phyloP scores from a whole-genome alignment of 1,140 invertebrate species.

The Melipona quadrifasciata region DNA sequence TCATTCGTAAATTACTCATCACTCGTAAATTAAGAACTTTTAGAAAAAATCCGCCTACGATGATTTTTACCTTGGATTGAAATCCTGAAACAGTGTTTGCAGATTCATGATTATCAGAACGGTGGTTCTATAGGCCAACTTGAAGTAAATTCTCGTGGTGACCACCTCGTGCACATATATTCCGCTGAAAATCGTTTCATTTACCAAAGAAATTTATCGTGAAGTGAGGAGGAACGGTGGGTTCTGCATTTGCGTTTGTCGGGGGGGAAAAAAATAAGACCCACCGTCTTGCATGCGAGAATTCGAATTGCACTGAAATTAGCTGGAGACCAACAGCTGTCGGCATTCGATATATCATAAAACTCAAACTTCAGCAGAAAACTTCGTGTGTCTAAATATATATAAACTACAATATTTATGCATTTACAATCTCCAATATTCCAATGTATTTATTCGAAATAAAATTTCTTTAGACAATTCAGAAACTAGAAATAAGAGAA shows the following conservation, averaged over 20 bases:
- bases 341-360: conserved; percentile 34
- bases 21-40: not conserved
- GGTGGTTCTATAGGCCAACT: conserved; percentile 55
- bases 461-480: not conserved
- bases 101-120: conserved; percentile 87
- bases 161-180: conserved; percentile 44
- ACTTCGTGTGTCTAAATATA: conserved; percentile 17
- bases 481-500: not conserved
- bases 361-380: conserved; percentile 27
- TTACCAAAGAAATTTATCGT: conserved; percentile 49
- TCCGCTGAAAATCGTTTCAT: conserved; percentile 49
- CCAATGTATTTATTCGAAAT: not conserved
- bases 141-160: conserved; percentile 14
- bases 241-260: conserved; percentile 54
- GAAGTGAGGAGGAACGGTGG: conserved; percentile 38
- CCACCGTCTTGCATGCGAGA: conserved; percentile 49
- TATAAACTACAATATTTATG: not conserved
- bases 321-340: conserved; percentile 49
- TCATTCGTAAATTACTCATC: no score
- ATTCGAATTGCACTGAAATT: conserved; percentile 65
- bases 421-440: not conserved
- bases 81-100: conserved; percentile 94
- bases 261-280: conserved; percentile 52
- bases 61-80: conserved; percentile 90
- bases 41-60: not conserved